Base-by-base conservation (phyloP, 2,888 invertebrate genomes). In the Rhopalosiphum nymphaeae region DNA sequence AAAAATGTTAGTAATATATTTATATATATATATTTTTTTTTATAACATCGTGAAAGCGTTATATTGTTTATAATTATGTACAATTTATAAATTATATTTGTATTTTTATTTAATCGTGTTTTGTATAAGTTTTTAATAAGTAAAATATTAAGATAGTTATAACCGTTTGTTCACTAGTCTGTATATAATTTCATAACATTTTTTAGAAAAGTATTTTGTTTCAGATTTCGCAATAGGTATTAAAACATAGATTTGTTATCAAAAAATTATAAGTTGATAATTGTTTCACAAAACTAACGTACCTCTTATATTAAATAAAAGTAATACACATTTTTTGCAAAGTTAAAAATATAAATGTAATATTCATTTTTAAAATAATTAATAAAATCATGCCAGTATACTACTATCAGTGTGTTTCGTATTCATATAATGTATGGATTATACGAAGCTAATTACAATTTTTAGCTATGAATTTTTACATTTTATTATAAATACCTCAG, bases 261-360 rank as follows among this genome's bases (percentile, higher is more conserved):
- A n/a, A 67, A n/a, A 67, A 67, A 16, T n/a, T n/a, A n/a, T 16
- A 67, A 67, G 13, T 67, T 67, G 16, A 67, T 67, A n/a, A 67
- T 67, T n/a, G 67, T 67, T 67, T 67, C n/a, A 67, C n/a, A 67
- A 67, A n/a, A 67, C n/a, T n/a, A 67, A 67, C 67, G n/a, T 67
- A 16, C 16, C 61, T 67, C 29, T n/a, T 9, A n/a, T n/a, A 16
- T 67, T n/a, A 3, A n/a, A 13, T 16, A 16, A 67, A n/a, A 0
- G n/a, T n/a, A 67, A n/a, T 67, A 67, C 16, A n/a, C 13, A 67
- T 67, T 67, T 4, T 67, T 67, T 67, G 2, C 5, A 67, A 67
- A 67, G n/a, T 67, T n/a, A 16, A n/a, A 67, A 67, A n/a, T n/a
- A 67, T 67, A n/a, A 67, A n/a, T n/a, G 11, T n/a, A n/a, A 67